Percentiles rank a stretch among this genome's conserved stretches.
phyloP scores from a whole-genome alignment of 2,797 vertebrate genomes.

The Tadarida brasiliensis region DNA sequence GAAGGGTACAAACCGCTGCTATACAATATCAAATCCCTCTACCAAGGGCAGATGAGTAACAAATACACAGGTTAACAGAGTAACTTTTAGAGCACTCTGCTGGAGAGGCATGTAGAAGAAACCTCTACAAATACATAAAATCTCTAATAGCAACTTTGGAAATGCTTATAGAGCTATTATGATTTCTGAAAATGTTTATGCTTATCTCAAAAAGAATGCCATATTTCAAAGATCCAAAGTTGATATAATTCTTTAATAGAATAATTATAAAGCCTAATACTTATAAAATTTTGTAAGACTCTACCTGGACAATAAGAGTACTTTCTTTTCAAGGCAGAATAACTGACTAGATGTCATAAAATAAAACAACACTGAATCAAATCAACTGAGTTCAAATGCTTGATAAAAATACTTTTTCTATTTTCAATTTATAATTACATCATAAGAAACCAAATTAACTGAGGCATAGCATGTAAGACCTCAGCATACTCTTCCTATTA shows the following conservation, averaged over 20 bases:
- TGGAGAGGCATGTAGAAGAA: conserved; percentile 26
- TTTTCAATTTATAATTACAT: conserved; percentile 50
- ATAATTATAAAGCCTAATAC: conserved; percentile 26
- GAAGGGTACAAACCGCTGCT: neutral
- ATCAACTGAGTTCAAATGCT: conserved; percentile 29
- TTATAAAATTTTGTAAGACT: conserved; percentile 42
- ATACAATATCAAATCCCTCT: neutral
- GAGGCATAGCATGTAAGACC: neutral
- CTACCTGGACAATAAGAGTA: neutral
- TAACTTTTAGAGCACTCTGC: neutral
- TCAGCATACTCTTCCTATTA: neutral
- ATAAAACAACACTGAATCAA: conserved; percentile 41
- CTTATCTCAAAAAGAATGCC: conserved; percentile 49
- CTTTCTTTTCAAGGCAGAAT: conserved; percentile 21
- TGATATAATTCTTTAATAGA: conserved; percentile 37
- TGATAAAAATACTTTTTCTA: conserved; percentile 46
- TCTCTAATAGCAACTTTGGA: conserved; percentile 3
- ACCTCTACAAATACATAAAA: neutral
- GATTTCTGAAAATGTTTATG: conserved; percentile 29
- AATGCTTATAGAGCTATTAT: conserved; percentile 5
- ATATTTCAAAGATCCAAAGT: conserved; percentile 32
- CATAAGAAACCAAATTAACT: conserved; percentile 40
- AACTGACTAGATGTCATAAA: conserved; percentile 32
- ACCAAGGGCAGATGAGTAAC: neutral
- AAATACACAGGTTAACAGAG: conserved; percentile 21